A percentile compares a stretch with the other conserved stretches of the same genome.
These are phyloP conservation scores for Melanaphis sacchari DNA, from an alignment of 1,140 invertebrate genomes.

Conservation along the genomic window DNA sequence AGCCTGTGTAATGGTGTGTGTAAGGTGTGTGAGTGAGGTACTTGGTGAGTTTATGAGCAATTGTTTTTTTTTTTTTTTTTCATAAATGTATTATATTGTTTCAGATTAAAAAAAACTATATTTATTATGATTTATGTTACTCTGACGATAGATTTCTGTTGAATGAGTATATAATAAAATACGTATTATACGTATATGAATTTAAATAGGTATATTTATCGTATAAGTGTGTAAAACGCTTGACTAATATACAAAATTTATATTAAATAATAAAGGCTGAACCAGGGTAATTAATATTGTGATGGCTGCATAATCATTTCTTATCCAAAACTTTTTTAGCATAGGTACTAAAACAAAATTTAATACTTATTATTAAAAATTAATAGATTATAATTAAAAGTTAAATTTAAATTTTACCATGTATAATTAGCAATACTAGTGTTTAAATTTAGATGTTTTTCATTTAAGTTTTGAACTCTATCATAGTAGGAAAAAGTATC, in stretches of 20 bases:
- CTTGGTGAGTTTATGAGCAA: background rate
- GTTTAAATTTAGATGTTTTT: background rate
- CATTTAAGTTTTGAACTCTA: background rate
- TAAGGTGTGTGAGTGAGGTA: too few relatives aligned
- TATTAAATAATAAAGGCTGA: background rate
- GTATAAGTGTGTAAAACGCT: background rate
- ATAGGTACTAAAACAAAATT: background rate
- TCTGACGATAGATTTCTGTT: background rate
- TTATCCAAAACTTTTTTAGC: background rate
- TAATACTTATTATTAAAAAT: background rate
- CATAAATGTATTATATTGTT: background rate
- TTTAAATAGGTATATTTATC: background rate
- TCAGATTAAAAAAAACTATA: background rate
- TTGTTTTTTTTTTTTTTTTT: background rate
- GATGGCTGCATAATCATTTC: background rate
- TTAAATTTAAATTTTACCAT: background rate
- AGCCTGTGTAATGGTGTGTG: background rate
- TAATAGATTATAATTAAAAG: background rate
- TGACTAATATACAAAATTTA: background rate
- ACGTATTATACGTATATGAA: background rate
- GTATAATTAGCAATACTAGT: background rate
- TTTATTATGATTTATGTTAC: slow-evolving; percentile 4
- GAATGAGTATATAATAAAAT: background rate
- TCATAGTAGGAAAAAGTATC: background rate
- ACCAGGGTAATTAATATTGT: too few relatives aligned